A percentile compares a stretch with the other conserved stretches of the same genome.
Evolutionary conservation across 2,888 invertebrate species (phyloP).

Genomic region (Hirtodrosophila alboralis): DNA sequence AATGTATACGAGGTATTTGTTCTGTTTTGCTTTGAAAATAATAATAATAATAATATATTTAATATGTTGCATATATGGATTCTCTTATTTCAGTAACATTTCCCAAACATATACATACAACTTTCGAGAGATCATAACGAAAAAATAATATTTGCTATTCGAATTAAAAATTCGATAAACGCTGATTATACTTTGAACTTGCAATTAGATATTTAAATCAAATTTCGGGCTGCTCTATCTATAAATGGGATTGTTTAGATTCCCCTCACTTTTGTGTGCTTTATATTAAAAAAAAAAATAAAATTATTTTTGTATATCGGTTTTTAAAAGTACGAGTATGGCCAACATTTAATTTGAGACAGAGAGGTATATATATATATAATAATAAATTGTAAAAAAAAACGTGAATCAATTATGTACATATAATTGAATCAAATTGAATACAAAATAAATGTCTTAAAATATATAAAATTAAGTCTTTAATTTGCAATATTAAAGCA

Average conservation of each 20-base stretch:
- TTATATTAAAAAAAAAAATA: slow-evolving; percentile 3
- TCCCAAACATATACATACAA: slow-evolving; percentile 19
- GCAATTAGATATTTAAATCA: no score
- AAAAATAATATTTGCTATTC: slow-evolving; percentile 12
- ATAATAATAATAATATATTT: no score
- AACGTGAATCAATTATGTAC: slow-evolving; percentile 18
- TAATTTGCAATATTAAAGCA: no score
- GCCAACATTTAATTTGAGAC: slow-evolving; percentile 48
- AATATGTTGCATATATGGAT: slow-evolving; percentile 16
- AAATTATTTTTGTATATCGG: slow-evolving; percentile 1
- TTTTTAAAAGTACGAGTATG: slow-evolving; percentile 38
- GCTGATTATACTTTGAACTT: no score
- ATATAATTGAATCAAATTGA: not conserved
- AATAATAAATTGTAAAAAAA: slow-evolving; percentile 12
- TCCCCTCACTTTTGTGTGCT: not conserved
- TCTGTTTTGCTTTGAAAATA: slow-evolving; percentile 47
- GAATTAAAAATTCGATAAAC: no score
- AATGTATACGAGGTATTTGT: slow-evolving; percentile 69
- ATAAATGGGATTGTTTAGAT: no score
- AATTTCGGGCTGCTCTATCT: no score
- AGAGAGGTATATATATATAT: slow-evolving; percentile 10
- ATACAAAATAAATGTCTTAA: no score
- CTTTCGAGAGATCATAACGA: slow-evolving; percentile 45
- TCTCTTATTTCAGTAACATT: slow-evolving; percentile 13
- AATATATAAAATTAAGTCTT: no score